These are phyloP conservation scores for Phoxinus phoxinus DNA, from an alignment of 2,113 vertebrate species.

Conservation along the genomic window DNA sequence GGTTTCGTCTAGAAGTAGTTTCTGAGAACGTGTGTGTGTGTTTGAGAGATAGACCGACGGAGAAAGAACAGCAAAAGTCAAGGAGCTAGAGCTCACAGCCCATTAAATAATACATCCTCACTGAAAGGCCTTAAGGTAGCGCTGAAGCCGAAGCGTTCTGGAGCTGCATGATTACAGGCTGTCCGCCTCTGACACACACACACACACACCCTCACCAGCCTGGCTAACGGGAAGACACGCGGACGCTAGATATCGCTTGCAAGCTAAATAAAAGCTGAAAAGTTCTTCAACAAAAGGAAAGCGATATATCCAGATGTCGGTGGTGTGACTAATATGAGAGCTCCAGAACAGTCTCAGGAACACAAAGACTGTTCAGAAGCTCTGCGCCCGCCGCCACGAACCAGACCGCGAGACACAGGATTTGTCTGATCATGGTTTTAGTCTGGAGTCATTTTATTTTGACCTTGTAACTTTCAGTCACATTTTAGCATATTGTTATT, in stretches of 20 bases:
- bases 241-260: background rate
- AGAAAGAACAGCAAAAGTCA: slow-evolving; percentile 38
- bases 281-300: background rate
- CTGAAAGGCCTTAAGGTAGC: slow-evolving; percentile 16
- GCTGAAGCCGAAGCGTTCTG: background rate
- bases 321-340: background rate
- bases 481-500: background rate
- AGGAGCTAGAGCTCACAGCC: slow-evolving; percentile 9
- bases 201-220: background rate
- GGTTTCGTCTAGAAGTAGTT: background rate
- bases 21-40: background rate
- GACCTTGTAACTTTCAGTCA: background rate
- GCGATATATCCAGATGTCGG: background rate
- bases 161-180: slow-evolving; percentile 11
- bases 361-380: background rate
- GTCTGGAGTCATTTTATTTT: background rate
- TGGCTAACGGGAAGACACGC: background rate
- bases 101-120: slow-evolving; percentile 36
- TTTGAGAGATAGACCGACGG: slow-evolving; percentile 2
- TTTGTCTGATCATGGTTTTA: background rate
- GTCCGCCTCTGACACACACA: slow-evolving; percentile 5
- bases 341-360: background rate
- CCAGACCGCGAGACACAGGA: background rate
- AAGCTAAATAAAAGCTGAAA: background rate
- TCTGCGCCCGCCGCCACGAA: background rate